A percentile compares a stretch with the other conserved stretches of the same genome.
Conservation (phyloP, 2,113 vertebrate species). For the Thermophis baileyi region DNA sequence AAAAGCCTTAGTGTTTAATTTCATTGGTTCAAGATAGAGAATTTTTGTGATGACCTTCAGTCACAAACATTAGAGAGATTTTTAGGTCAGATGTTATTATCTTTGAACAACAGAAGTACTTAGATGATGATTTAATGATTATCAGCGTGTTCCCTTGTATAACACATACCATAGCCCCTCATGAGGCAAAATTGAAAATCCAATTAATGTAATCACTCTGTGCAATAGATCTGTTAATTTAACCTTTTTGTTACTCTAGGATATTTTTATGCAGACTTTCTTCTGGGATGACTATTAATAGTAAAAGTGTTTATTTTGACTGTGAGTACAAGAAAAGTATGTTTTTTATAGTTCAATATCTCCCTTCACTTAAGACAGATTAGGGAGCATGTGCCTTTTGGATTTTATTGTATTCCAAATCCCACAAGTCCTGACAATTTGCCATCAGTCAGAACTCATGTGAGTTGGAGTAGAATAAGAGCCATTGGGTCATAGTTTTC, state of each 20-base stretch:
- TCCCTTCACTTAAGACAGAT: neutral
- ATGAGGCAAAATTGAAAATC: neutral
- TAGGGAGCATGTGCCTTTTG: neutral
- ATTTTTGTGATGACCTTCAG: neutral
- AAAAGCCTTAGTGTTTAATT: neutral
- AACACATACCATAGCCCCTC: neutral
- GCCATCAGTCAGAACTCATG: neutral
- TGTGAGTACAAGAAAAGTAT: neutral
- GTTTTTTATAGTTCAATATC: neutral
- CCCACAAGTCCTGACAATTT: neutral
- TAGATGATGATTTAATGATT: neutral
- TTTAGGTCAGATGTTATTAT: neutral
- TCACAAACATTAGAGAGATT: neutral
- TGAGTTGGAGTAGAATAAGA: neutral
- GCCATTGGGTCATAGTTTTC: neutral
- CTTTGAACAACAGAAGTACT: neutral
- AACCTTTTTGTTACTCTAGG: neutral
- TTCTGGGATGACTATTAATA: neutral
- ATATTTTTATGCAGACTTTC: neutral
- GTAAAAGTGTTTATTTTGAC: neutral
- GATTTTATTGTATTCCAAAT: neutral
- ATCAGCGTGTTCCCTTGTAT: neutral
- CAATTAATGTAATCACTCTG: neutral
- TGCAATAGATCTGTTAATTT: neutral
- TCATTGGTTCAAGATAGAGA: neutral